Conservation (phyloP, 2,888 invertebrate genomes). For the Luffia ferchaultella region DNA sequence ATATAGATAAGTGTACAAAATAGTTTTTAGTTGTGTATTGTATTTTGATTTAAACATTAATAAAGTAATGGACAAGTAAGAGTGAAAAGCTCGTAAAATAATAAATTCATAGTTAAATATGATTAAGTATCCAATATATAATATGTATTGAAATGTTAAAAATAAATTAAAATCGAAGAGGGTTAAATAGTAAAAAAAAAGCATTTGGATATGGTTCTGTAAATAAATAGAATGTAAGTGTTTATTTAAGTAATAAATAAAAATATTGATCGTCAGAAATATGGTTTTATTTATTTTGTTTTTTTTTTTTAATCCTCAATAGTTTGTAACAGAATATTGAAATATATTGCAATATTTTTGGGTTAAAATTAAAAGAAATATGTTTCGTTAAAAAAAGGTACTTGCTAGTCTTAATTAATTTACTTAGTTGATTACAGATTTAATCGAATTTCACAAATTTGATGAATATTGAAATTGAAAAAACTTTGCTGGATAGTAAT, state of each 20-base stretch:
- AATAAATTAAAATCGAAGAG: background rate
- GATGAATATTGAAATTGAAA: too few relatives aligned
- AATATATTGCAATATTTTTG: too few relatives aligned
- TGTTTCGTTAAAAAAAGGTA: too few relatives aligned
- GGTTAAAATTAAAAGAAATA: too few relatives aligned
- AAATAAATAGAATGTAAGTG: constrained; percentile 21
- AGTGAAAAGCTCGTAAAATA: background rate
- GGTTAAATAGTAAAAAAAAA: background rate
- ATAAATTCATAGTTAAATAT: constrained; percentile 5
- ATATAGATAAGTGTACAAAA: background rate
- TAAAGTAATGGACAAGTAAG: too few relatives aligned
- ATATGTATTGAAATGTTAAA: background rate
- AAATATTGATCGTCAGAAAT: constrained; percentile 38
- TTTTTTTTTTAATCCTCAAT: too few relatives aligned
- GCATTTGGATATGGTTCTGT: constrained; percentile 12
- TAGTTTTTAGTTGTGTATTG: constrained; percentile 1
- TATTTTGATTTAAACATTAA: background rate
- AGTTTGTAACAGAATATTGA: too few relatives aligned
- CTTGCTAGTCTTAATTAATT: too few relatives aligned
- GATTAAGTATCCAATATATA: background rate
- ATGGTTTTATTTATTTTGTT: background rate
- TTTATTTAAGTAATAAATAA: constrained; percentile 47
- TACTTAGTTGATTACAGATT: too few relatives aligned
- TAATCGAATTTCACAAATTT: too few relatives aligned
- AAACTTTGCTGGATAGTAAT: too few relatives aligned